A percentile compares a stretch with the other conserved stretches of the same genome.
Conservation (phyloP, 1,140 invertebrate genomes). For the Eumaeus atala region DNA sequence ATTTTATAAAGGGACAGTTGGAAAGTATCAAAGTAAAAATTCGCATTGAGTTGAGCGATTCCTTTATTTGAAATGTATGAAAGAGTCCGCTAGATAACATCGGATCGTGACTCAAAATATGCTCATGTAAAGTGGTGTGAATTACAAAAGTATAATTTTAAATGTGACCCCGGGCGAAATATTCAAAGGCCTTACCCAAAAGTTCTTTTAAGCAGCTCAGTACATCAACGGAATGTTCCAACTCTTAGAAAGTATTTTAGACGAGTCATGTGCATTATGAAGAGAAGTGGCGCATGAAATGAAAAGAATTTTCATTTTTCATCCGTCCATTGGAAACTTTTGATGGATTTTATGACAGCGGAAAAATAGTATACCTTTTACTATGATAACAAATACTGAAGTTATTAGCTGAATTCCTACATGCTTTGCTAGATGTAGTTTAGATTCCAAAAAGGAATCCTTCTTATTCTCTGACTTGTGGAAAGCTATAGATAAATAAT, state of each 20-base stretch:
- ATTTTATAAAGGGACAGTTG: too few relatives aligned
- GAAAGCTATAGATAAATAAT: too few relatives aligned
- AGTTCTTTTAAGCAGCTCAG: slow-evolving; percentile 5
- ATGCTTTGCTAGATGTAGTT: too few relatives aligned
- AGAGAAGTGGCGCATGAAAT: slow-evolving; percentile 13
- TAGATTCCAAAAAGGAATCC: too few relatives aligned
- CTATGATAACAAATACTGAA: too few relatives aligned
- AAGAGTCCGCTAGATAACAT: neutral
- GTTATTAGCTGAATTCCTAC: too few relatives aligned
- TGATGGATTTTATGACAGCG: slow-evolving; percentile 34
- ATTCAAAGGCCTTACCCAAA: neutral
- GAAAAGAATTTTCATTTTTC: slow-evolving; percentile 39
- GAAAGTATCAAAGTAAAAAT: too few relatives aligned
- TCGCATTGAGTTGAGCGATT: neutral
- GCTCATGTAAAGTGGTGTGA: neutral
- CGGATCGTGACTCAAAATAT: neutral
- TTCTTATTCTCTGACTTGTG: too few relatives aligned
- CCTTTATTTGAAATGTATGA: neutral
- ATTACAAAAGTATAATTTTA: slow-evolving; percentile 2
- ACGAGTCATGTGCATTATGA: slow-evolving; percentile 7
- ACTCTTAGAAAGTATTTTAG: slow-evolving; percentile 1
- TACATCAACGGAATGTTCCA: slow-evolving; percentile 9
- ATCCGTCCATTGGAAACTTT: slow-evolving; percentile 34
- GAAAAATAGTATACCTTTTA: slow-evolving; percentile 13
- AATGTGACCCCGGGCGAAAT: slow-evolving; percentile 1